phyloP scores from a whole-genome alignment of 2,888 invertebrate genomes.

The Elmis aenea region DNA sequence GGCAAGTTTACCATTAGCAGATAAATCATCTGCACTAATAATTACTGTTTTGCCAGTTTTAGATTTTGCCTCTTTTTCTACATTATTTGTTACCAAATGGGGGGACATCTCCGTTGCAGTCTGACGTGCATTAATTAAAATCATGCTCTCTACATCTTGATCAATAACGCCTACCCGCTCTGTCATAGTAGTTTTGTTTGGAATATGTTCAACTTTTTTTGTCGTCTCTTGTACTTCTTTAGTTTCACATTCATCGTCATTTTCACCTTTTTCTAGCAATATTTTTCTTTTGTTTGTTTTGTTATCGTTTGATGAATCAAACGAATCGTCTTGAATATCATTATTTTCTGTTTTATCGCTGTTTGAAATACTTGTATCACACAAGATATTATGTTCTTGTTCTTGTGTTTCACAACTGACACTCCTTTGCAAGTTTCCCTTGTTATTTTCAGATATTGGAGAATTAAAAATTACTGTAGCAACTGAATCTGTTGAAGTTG shows the following conservation, averaged over 20 bases:
- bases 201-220: background rate
- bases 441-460: no score
- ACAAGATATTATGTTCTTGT: conserved; percentile 6
- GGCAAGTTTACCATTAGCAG: no score
- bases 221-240: background rate
- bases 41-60: no score
- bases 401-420: no score
- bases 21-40: no score
- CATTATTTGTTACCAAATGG: no score
- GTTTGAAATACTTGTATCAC: background rate
- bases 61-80: no score
- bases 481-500: conserved; percentile 31
- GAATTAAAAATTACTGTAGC: conserved; percentile 29
- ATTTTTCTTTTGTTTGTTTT: background rate
- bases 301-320: background rate
- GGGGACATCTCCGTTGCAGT: no score
- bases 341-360: conserved; percentile 1
- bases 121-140: no score
- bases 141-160: no score
- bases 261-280: conserved; percentile 9
- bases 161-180: no score
- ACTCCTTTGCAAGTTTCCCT: no score
- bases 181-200: background rate
- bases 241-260: conserved; percentile 10
- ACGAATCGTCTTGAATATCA: background rate